Evolutionary conservation across 2,113 vertebrate genomes (phyloP), one percentile per base, ranked within the genome.

Genomic region (Gulo gulo): DNA sequence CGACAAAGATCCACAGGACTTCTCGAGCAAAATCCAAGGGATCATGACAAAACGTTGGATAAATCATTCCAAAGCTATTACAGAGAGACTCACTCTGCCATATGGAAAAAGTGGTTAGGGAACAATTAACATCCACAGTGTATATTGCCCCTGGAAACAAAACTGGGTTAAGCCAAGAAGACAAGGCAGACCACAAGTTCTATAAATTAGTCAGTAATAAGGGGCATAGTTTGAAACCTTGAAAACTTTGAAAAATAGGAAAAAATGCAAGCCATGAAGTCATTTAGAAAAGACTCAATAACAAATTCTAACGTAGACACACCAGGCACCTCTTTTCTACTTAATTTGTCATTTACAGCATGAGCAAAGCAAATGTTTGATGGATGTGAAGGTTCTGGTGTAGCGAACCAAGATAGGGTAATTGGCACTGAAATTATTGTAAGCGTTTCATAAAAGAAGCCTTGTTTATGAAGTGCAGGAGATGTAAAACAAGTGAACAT

Each of bases 71-170:
- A 94, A 55, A 94, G 94, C 94, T 88, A 95, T 95, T 95, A 93
- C 86, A 69, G 91, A 79, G 95, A 97, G 93, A 88, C 84, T 96
- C 90, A 39, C 65, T 94, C 95, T 86, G 95, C 97, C 95, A 94
- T 97, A 96, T 95, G 95, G 95, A 94, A 97, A 95, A 96, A 94
- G 90, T 39, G 65, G 88, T 88, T 79, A 86, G 81, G 95, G 97
- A 96, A 96, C 96, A 96, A 96, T 97, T 96, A 97, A 97, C 80
- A 96, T 95, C 97, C 91, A 95, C 87, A 73, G 71, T 93, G 97
- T 94, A 94, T 88, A 91, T 88, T 80, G 87, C 80, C 93, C 85
- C 95, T 96, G 45, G 71, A 96, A 95, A 88, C 52, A 91, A 95
- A 97, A 76, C 69, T 39, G 83, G 80, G 80, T 63, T 85, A 97